Evolutionary conservation across 2,888 invertebrate species (phyloP), one percentile per base, ranked within the genome.

Genomic region (Pachycephus smyrnensis): DNA sequence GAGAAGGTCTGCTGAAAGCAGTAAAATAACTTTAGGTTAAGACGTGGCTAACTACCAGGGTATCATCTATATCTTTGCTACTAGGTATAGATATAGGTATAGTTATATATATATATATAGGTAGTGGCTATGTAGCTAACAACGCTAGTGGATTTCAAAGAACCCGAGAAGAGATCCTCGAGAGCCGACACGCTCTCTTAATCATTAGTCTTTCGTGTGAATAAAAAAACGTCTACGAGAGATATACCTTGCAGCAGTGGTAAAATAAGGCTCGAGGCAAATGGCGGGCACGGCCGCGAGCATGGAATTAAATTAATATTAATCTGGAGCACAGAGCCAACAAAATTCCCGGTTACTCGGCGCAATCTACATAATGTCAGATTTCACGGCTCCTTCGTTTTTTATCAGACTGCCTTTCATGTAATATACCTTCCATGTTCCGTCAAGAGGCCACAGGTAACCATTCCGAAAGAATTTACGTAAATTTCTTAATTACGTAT

Each of bases 251-350:
- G 40, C 6, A 55, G 40, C 15, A 71, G 31, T 71, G 31, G 31
- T 31, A 32, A 32, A 71, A 30, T 31, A 71, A 71, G 30, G 71
- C 31, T 80, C 80, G 80, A 79, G 78, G 80, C 73, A 74, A 69
- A 69, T 69, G 69, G 4, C 40, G 40, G 69, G 79, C 78, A 86
- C 88, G 86, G 90, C 90, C 90, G 87, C 86, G 85, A 89, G 90
- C 89, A 83, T 86, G 84, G 89, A 89, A 90, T 90, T 89, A 88
- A 89, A 89, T 89, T 89, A 90, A 89, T 89, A 89, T 89, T 89
- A 89, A 89, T 89, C 87, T 88, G 86, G 87, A 87, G 88, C 89
- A 89, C 85, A 84, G 83, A 84, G 85, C 85, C 84, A 82, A 84
- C 86, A 81, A 86, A 87, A 88, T 87, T 85, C 84, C 81, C 79